Base-by-base conservation (phyloP, 2,888 invertebrate species). In the Hoplodrina ambigua region DNA sequence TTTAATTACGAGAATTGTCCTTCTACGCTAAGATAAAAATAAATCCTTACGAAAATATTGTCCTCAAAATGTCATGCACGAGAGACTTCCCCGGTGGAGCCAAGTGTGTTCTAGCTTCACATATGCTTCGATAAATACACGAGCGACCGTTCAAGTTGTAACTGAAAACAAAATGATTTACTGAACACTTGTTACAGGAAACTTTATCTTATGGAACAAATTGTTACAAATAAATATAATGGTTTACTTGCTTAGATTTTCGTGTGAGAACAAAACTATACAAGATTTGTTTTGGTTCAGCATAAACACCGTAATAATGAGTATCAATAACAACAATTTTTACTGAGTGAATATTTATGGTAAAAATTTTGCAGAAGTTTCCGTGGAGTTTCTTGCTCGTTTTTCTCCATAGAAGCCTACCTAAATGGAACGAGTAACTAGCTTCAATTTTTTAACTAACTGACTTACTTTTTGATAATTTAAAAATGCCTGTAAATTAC, bases 81-180 rank as follows among this genome's bases (percentile, higher is more conserved):
- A 98, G 93, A 3, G 97, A 97, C 81, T 95, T 94, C 46, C 97
- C 97, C 13, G 95, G 96, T 1, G 96, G 94, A 30, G 96, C 96
- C 64, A 97, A 89, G 83, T 96, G 91, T 73, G 92, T 91, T 69
- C 94, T 96, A 7, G 97, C 96, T 86, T 98, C 98, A 86, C 98
- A 98, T 72, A 98, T 96, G 72, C 97, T 96, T 81, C 97, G 96
- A 85, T 97, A 94, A 61, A 97, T 91, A 88, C 98, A 98, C 20
- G 95, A 92, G 44, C 94, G 94, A 0, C 97, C 97, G 78, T 97
- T 96, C n/a, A 97, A 87, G 57, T 97, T 97, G 85, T 96, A 95
- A 62, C 97, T 97, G 89, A 96, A 96, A 78, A 75, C 64, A 80
- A 72, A 75, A 85, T 81, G 56, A 71, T 75, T 68, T 80, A 75